Percentiles rank a stretch among this genome's conserved stretches.
Evolutionary conservation across 53 echinoderm and acorn worm species (phyloP).

Genomic region (Stichopus horrens): DNA sequence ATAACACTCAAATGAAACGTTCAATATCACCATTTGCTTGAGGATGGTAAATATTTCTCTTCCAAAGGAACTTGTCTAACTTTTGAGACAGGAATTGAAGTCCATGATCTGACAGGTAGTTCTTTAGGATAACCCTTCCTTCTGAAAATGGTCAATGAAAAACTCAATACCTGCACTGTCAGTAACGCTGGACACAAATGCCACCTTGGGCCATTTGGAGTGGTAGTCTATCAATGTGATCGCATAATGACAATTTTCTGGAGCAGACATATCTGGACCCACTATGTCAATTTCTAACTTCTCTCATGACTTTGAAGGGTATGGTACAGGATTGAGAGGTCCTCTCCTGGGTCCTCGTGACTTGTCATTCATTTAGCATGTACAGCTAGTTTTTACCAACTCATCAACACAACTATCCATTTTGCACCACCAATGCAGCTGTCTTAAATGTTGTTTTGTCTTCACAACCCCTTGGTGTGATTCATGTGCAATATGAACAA

Average conservation of each 20-base stretch:
- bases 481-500: conserved; percentile 59
- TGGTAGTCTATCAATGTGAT: conserved; percentile 38
- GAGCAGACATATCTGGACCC: neutral
- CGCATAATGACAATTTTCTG: conserved; percentile 7
- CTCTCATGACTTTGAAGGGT: conserved; percentile 54
- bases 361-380: conserved; percentile 58
- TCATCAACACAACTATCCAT: conserved; percentile 54
- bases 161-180: neutral
- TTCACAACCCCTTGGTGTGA: conserved; percentile 65
- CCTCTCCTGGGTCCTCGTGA: conserved; percentile 39
- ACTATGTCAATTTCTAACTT: conserved; percentile 38
- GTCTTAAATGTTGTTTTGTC: conserved; percentile 58
- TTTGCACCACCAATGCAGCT: conserved; percentile 66
- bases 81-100: neutral
- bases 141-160: neutral
- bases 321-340: conserved; percentile 54
- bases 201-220: conserved; percentile 30
- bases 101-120: neutral
- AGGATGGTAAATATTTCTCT: conserved; percentile 8
- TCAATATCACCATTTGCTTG: conserved; percentile 29
- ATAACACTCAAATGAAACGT: neutral
- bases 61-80: neutral
- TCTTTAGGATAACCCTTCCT: conserved; percentile 24
- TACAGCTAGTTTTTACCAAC: conserved; percentile 39
- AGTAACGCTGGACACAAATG: neutral